Conservation (phyloP, 2,113 vertebrate species). For the Oncorhynchus gorbuscha region DNA sequence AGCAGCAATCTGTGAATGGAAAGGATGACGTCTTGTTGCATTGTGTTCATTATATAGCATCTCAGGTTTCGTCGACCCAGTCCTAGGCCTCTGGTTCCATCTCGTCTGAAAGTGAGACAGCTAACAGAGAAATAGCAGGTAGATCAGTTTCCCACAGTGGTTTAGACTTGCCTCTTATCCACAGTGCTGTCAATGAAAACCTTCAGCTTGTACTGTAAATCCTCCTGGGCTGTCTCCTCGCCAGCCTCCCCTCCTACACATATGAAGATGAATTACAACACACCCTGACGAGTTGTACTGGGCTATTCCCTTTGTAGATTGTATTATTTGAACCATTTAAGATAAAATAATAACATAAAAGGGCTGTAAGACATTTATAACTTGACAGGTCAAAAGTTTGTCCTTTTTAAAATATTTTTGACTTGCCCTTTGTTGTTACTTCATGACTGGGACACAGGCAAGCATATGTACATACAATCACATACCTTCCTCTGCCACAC, state of each 20-base stretch:
- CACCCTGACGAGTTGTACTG: too few species aligned
- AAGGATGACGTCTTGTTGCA: not conserved
- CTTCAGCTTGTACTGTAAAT: constrained; percentile 93
- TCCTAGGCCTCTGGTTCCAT: not conserved
- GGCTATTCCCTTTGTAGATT: too few species aligned
- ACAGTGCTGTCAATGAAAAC: constrained; percentile 92
- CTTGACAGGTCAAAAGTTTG: too few species aligned
- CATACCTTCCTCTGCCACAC: constrained; percentile 89
- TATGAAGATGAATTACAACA: not conserved
- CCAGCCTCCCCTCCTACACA: constrained; percentile 82
- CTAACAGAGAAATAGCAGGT: not conserved
- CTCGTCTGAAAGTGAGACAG: not conserved
- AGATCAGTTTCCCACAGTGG: not conserved
- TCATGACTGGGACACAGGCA: not conserved
- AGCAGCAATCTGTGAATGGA: too few species aligned
- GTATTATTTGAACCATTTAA: not conserved
- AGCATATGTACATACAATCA: not conserved
- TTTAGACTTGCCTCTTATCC: constrained; percentile 87
- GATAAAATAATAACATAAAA: not conserved
- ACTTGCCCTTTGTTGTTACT: not conserved
- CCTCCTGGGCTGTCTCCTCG: constrained; percentile 90
- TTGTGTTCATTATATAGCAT: not conserved
- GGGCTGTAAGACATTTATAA: not conserved
- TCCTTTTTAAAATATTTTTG: too few species aligned
- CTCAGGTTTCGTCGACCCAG: not conserved